A percentile compares a stretch with the other conserved stretches of the same genome.
These are phyloP conservation scores for Colletes collaris DNA, from an alignment of 2,888 invertebrate species.

Conservation along the genomic window DNA sequence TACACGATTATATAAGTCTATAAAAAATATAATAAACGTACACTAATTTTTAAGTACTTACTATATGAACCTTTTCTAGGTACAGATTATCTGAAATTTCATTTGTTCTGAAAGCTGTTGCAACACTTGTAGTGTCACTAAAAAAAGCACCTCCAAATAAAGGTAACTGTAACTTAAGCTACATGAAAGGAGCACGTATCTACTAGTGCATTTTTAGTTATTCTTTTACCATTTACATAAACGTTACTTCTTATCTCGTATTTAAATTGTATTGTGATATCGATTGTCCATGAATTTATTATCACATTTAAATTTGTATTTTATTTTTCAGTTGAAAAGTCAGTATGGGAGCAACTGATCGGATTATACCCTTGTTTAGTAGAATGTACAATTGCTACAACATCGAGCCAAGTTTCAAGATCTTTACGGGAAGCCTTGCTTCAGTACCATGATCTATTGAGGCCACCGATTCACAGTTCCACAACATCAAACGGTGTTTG, in stretches of 20 bases:
- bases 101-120: constrained; percentile 96
- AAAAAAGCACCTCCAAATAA: constrained; percentile 95
- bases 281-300: not conserved
- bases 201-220: constrained; percentile 2
- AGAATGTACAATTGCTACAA: constrained; percentile 90
- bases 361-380: constrained; percentile 95
- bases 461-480: constrained; percentile 84
- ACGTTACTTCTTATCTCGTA: not conserved
- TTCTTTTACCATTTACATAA: not conserved
- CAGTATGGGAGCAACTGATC: constrained; percentile 97
- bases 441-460: constrained; percentile 93
- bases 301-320: constrained; percentile 66
- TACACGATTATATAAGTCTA: not conserved
- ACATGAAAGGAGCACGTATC: constrained; percentile 5
- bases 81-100: constrained; percentile 97
- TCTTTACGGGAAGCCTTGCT: constrained; percentile 93
- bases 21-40: constrained; percentile 17
- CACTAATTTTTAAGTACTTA: constrained; percentile 67
- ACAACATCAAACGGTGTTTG: constrained; percentile 80
- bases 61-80: constrained; percentile 84
- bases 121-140: constrained; percentile 95
- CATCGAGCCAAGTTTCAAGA: constrained; percentile 91
- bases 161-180: constrained; percentile 84
- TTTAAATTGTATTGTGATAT: too few species aligned
- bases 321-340: constrained; percentile 88